Evolutionary conservation across 2,888 invertebrate genomes (phyloP), one percentile per base, ranked within the genome.

Genomic region (Sussaba pulchella): DNA sequence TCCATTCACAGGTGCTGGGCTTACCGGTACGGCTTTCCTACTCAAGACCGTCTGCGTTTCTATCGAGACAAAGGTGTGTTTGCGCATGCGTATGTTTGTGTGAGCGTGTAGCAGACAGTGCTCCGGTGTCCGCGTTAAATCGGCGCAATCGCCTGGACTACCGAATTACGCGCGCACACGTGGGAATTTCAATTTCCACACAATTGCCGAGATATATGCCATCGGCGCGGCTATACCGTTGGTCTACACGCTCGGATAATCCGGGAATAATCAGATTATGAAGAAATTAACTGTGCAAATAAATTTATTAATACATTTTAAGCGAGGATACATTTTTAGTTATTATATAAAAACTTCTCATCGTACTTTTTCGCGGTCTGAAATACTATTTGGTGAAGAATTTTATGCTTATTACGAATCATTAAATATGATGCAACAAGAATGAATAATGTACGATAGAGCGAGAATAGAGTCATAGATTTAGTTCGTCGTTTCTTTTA

Each of bases 121-220:
- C 43, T 43, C 36, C 0, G 61, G 24, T 81, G 26, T 64, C 43
- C 69, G 78, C 75, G 75, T 78, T 71, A 52, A 72, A 78, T 82
- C 75, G 75, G 69, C 67, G 75, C 57, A 24, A 2, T 21, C 52
- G 61, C 45, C 66, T 45, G 64, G 31, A 54, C 54, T 19, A 69
- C 47, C 57, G 31, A 54, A 19, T 50, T 26, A 45, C 63, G 45
- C 54, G 54, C 41, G 45, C 66, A 50, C 76, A 72, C 76, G 71
- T 80, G 80, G 72, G 72, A 76, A 66, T 67, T 57, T 67, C 73
- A 64, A 81, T 73, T 72, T 81, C 71, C 57, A 73, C 73, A 81
- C 69, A 69, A 77, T 77, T 64, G 57, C 19, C 45, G 47, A 61
- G 50, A 59, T 64, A 26, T 10, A n/a, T 45, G n/a, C 45, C 14